phyloP scores from a whole-genome alignment of 2,797 vertebrate genomes.

The Enteromius argenteus region DNA sequence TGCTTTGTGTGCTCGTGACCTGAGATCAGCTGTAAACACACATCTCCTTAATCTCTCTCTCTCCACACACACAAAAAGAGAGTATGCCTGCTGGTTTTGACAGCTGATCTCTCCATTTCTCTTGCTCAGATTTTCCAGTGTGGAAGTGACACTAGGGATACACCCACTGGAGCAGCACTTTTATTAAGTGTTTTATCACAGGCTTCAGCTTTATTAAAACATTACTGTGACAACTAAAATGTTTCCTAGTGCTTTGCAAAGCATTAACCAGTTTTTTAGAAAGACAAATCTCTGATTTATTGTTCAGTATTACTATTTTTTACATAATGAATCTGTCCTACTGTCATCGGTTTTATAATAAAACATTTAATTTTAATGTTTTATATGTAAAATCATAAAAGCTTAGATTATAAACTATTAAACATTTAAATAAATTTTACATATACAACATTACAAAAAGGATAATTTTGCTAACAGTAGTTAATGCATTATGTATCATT shows the following conservation, averaged over 20 bases:
- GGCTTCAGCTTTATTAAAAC: slow-evolving; percentile 18
- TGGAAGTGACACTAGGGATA: slow-evolving; percentile 15
- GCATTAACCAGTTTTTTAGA: slow-evolving; percentile 1
- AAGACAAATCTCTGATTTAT: background rate
- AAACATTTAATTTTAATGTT: background rate
- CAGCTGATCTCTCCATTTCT: slow-evolving; percentile 12
- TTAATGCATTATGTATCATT: background rate
- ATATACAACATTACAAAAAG: background rate
- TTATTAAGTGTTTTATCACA: slow-evolving; percentile 27
- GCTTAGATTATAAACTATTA: background rate
- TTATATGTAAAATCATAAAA: background rate
- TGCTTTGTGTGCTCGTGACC: background rate
- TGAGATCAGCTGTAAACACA: slow-evolving; percentile 15
- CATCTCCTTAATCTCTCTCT: background rate
- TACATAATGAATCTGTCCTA: background rate
- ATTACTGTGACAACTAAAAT: slow-evolving; percentile 17
- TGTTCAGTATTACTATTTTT: background rate
- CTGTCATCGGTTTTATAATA: background rate
- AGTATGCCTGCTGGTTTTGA: background rate
- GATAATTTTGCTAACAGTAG: background rate
- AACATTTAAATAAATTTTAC: background rate
- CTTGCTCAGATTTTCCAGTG: background rate
- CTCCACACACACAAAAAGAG: background rate
- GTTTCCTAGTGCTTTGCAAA: slow-evolving; percentile 17
- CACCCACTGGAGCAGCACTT: slow-evolving; percentile 15